Percentiles rank a stretch among this genome's conserved stretches.
phyloP scores from a whole-genome alignment of 1,140 invertebrate species.

The Drosophila insularis region DNA sequence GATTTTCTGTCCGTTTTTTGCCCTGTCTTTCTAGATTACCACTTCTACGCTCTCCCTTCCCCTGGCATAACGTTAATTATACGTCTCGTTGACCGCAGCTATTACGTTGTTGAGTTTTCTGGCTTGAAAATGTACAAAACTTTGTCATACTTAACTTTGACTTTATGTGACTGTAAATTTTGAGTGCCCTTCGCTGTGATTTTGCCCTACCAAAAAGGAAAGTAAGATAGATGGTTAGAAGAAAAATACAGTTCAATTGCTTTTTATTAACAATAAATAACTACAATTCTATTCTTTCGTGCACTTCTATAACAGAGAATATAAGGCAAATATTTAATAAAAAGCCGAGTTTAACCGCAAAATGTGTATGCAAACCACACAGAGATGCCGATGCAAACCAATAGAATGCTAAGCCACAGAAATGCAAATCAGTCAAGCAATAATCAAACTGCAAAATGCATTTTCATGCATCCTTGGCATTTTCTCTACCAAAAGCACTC shows the following conservation, averaged over 20 bases:
- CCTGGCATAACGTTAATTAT: slow-evolving; percentile 69
- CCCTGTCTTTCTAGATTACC: background rate
- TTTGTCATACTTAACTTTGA: slow-evolving; percentile 59
- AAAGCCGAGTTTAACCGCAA: slow-evolving; percentile 23
- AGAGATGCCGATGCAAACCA: slow-evolving; percentile 8
- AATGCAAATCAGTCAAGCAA: slow-evolving; percentile 72
- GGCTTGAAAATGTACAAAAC: slow-evolving; percentile 67
- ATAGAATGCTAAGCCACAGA: slow-evolving; percentile 19
- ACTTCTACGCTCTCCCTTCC: slow-evolving; percentile 7
- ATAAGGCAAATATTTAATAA: slow-evolving; percentile 35
- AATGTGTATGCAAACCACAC: slow-evolving; percentile 30
- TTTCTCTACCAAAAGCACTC: slow-evolving; percentile 14
- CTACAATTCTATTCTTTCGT: slow-evolving; percentile 37
- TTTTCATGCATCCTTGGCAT: slow-evolving; percentile 63
- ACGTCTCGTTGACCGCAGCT: slow-evolving; percentile 76
- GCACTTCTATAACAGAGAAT: slow-evolving; percentile 7
- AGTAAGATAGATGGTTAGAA: slow-evolving; percentile 16
- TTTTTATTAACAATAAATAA: slow-evolving; percentile 1
- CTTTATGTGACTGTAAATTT: slow-evolving; percentile 11
- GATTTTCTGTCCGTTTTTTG: background rate
- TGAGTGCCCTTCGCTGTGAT: background rate
- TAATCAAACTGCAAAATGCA: slow-evolving; percentile 46
- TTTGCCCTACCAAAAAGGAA: background rate
- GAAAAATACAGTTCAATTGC: slow-evolving; percentile 6
- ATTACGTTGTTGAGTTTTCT: slow-evolving; percentile 55